Evolutionary conservation across 2,888 invertebrate genomes (phyloP).

Genomic region (Leptopterna dolabrata): DNA sequence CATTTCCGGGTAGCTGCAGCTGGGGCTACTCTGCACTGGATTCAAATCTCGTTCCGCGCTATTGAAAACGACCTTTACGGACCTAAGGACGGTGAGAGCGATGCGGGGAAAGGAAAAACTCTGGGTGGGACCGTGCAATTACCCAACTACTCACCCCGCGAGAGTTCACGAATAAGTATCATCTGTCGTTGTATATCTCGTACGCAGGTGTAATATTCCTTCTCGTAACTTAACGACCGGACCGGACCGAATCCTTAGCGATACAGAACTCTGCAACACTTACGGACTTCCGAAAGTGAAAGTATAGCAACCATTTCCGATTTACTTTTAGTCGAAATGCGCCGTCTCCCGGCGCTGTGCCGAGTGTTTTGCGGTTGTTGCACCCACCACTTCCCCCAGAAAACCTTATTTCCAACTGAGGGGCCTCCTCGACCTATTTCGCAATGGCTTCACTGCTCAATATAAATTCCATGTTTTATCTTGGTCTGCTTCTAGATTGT

Average conservation of each 20-base stretch:
- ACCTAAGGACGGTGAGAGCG: background rate
- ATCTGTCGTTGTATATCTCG: background rate
- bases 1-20: no score
- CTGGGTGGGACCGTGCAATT: background rate
- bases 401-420: background rate
- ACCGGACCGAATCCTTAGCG: background rate
- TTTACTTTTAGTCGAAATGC: background rate
- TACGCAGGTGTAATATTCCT: background rate
- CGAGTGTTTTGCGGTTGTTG: background rate
- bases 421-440: background rate
- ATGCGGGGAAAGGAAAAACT: background rate
- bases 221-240: background rate
- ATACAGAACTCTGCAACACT: background rate
- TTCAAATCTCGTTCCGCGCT: no score
- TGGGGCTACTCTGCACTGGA: no score
- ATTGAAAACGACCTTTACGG: no score
- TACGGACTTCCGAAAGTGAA: slow-evolving; percentile 2
- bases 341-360: background rate
- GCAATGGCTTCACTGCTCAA: background rate
- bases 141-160: background rate
- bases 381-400: background rate
- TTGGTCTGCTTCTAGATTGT: no score
- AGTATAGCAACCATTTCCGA: background rate
- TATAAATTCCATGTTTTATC: slow-evolving; percentile 12
- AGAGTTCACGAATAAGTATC: background rate